These are phyloP conservation scores for Saxicola maurus DNA, from an alignment of 2,797 vertebrate species.

Conservation along the genomic window DNA sequence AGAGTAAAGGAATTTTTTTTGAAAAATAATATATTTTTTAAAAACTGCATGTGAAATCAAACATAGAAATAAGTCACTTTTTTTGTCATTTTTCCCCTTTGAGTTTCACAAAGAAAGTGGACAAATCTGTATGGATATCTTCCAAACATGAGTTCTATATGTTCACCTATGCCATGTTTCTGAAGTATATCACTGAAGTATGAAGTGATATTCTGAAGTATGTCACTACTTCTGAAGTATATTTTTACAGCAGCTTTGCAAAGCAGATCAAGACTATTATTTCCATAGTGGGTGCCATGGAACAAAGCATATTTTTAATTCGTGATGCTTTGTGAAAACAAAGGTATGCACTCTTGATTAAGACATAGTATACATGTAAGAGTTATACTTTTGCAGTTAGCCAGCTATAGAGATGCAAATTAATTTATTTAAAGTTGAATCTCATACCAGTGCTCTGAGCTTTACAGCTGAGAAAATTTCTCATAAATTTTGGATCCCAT, in stretches of 20 bases:
- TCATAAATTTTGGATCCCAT: not conserved
- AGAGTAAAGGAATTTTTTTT: not conserved
- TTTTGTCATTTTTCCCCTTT: not conserved
- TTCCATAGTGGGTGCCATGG: not conserved
- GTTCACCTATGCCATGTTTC: not conserved
- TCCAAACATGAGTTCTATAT: not conserved
- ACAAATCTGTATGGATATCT: not conserved
- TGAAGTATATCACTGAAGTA: too few relatives aligned
- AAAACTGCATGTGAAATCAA: not conserved
- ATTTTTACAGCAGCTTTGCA: not conserved
- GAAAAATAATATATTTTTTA: fast-evolving
- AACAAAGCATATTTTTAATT: not conserved
- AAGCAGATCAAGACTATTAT: not conserved
- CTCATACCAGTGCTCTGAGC: not conserved
- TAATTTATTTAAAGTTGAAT: not conserved
- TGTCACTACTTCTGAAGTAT: not conserved
- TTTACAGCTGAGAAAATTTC: not conserved
- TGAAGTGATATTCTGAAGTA: too few relatives aligned
- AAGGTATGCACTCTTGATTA: not conserved
- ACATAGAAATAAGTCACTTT: not conserved
- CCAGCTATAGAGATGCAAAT: not conserved
- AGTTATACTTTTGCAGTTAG: not conserved
- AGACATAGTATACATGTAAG: not conserved
- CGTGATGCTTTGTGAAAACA: not conserved
- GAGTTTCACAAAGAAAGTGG: not conserved